Evolutionary conservation across 2,888 invertebrate species (phyloP).

Genomic region (Strigamia crassipes): DNA sequence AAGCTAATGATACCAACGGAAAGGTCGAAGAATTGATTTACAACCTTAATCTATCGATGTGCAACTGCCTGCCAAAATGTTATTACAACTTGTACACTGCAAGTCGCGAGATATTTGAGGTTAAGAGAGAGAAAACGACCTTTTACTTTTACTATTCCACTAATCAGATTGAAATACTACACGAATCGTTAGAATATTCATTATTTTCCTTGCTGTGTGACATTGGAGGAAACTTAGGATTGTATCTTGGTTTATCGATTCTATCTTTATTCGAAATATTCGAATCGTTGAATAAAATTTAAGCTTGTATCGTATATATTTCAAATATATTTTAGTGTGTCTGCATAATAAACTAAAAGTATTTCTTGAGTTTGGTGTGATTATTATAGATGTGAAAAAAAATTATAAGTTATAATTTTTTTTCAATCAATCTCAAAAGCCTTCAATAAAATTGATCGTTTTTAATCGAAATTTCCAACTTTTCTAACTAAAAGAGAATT

Average conservation of each 20-base stretch:
- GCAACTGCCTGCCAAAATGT: not conserved
- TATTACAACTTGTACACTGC: not conserved
- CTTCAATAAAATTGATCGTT: too few species aligned
- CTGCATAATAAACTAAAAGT: too few species aligned
- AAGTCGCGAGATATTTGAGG: not conserved
- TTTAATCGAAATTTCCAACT: too few species aligned
- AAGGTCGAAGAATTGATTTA: not conserved
- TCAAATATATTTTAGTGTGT: too few species aligned
- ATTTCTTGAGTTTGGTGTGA: too few species aligned
- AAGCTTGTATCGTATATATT: not conserved
- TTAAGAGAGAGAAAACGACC: not conserved
- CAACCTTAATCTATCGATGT: not conserved
- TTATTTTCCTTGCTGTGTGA: not conserved
- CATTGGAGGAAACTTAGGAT: not conserved
- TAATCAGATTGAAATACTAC: not conserved
- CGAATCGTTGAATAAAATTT: not conserved
- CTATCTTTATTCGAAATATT: not conserved
- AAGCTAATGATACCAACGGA: not conserved
- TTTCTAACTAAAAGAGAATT: too few species aligned
- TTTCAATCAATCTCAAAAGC: too few species aligned
- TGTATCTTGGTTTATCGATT: constrained; percentile 8
- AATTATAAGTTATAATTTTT: too few species aligned
- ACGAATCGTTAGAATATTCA: not conserved
- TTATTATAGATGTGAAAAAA: too few species aligned
- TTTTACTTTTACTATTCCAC: not conserved